phyloP scores from a whole-genome alignment of 2,797 vertebrate species.

The Liasis olivaceus region DNA sequence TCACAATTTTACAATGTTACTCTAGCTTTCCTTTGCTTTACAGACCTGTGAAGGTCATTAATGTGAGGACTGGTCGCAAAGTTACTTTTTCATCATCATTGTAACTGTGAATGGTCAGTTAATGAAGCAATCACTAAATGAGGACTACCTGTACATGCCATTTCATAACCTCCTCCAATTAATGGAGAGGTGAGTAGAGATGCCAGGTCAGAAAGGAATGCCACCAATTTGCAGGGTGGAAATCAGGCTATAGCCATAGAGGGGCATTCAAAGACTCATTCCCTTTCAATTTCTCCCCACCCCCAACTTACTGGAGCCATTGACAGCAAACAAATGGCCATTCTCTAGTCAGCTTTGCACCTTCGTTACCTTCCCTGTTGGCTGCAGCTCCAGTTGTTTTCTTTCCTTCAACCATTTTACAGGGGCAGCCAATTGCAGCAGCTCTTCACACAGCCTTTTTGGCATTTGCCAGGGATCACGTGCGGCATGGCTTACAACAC shows the following conservation, averaged over 20 bases:
- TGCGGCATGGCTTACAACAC: not conserved
- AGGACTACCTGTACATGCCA: not conserved
- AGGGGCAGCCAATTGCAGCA: not conserved
- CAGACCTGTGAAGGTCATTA: not conserved
- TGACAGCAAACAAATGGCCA: not conserved
- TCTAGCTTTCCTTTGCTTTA: not conserved
- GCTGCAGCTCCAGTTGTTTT: not conserved
- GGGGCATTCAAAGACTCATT: not conserved
- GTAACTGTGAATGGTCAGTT: not conserved
- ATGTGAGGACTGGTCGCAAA: not conserved
- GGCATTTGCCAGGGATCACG: not conserved
- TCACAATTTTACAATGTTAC: not conserved
- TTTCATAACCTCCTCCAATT: not conserved
- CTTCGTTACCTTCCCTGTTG: not conserved
- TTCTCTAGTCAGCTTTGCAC: not conserved
- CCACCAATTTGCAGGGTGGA: accelerated
- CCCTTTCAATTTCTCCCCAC: not conserved
- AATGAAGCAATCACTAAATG: not conserved
- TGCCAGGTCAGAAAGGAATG: not conserved
- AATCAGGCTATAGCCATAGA: not conserved
- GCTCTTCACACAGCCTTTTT: slow-evolving; percentile 2
- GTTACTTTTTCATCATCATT: not conserved
- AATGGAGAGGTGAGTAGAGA: not conserved
- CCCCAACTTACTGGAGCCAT: not conserved
- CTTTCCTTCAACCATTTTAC: not conserved